Conservation (phyloP, 35 echinoderm and acorn worm species). For the Holothuria glaberrima region DNA sequence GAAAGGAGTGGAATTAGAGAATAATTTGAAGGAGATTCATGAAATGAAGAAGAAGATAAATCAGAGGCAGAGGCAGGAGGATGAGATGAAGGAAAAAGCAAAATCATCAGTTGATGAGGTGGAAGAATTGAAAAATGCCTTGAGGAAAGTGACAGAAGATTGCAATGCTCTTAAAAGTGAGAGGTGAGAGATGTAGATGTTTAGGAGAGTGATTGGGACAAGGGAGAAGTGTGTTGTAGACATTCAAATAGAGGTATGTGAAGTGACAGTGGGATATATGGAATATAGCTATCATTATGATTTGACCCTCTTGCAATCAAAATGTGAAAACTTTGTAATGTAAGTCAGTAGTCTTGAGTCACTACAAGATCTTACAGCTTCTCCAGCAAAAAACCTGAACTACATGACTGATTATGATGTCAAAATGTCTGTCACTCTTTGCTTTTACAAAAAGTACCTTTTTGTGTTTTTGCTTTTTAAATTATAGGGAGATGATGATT, state of each 20-base stretch:
- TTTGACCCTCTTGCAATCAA: too few relatives aligned
- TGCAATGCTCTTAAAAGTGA: slow-evolving; percentile 77
- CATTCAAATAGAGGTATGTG: background rate
- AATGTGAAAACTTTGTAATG: too few relatives aligned
- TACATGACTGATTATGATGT: too few relatives aligned
- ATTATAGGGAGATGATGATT: slow-evolving; percentile 83
- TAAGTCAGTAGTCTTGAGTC: too few relatives aligned
- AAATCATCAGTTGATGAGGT: slow-evolving; percentile 45
- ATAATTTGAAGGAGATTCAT: slow-evolving; percentile 23
- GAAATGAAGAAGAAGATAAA: slow-evolving; percentile 36
- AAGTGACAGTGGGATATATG: background rate
- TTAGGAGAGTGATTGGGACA: too few relatives aligned
- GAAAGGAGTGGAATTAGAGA: slow-evolving; percentile 50
- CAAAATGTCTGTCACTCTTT: too few relatives aligned
- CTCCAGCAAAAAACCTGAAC: too few relatives aligned
- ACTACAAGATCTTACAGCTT: background rate
- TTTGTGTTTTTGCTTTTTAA: slow-evolving; percentile 1
- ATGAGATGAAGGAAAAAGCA: slow-evolving; percentile 34
- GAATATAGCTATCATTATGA: background rate
- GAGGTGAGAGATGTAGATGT: slow-evolving; percentile 52
- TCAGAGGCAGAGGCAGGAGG: slow-evolving; percentile 54
- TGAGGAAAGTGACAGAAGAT: slow-evolving; percentile 65
- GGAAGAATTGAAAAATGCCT: slow-evolving; percentile 59
- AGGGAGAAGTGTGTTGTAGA: too few relatives aligned
- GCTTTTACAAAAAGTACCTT: background rate